Conservation (phyloP, 2,888 invertebrate genomes). For the Ophion ellenae region DNA sequence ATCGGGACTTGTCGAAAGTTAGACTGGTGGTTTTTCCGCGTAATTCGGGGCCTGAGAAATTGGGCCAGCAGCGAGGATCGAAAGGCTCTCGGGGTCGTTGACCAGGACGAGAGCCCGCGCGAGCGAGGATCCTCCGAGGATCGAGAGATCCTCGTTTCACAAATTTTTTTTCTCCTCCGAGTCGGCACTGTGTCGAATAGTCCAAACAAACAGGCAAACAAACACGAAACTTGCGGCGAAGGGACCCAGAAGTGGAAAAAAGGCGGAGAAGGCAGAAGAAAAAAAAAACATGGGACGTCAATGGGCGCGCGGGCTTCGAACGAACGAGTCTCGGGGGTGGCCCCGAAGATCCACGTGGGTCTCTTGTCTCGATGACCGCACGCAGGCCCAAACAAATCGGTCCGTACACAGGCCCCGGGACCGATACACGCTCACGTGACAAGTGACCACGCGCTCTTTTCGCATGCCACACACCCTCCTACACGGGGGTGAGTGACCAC, state of each 20-base stretch:
- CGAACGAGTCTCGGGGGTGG: constrained; percentile 61
- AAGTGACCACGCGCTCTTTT: constrained; percentile 52
- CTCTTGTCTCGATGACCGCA: constrained; percentile 48
- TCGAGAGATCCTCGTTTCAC: background rate
- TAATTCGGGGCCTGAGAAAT: constrained; percentile 3
- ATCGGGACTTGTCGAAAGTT: no score
- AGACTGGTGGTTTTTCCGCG: background rate
- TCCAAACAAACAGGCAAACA: constrained; percentile 78
- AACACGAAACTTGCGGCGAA: constrained; percentile 67
- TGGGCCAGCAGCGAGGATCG: background rate
- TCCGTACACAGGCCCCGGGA: background rate
- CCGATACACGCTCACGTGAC: constrained; percentile 2
- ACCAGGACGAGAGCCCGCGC: background rate
- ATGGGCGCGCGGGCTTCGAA: constrained; percentile 3
- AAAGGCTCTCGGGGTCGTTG: constrained; percentile 2
- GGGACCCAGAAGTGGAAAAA: background rate
- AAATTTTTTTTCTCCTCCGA: constrained; percentile 11
- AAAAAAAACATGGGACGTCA: constrained; percentile 32
- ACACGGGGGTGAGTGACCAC: constrained; percentile 28
- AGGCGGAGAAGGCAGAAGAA: background rate
- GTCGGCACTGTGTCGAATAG: constrained; percentile 66
- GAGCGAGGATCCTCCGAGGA: constrained; percentile 25
- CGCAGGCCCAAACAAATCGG: constrained; percentile 47
- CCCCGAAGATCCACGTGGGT: constrained; percentile 52
- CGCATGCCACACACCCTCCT: constrained; percentile 22